Percentiles rank a stretch among this genome's conserved stretches.
Evolutionary conservation across 2,113 vertebrate species (phyloP).

Genomic region (Gobiocypris rarus): DNA sequence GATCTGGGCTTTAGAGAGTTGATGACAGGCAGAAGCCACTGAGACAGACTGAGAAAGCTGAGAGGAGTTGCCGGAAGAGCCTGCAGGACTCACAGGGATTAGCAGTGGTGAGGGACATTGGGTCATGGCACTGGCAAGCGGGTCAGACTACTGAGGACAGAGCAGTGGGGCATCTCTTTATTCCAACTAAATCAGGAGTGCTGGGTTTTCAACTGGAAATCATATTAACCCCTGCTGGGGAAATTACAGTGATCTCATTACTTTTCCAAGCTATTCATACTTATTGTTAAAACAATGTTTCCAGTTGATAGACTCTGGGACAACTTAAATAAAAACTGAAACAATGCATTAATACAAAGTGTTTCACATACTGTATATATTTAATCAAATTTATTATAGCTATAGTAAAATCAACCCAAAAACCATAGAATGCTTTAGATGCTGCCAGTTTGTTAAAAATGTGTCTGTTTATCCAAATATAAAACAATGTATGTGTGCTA

Average conservation of each 20-base stretch:
- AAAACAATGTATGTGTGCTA: neutral
- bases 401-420: neutral
- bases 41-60: neutral
- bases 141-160: constrained; percentile 4
- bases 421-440: neutral
- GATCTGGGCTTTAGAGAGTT: constrained; percentile 10
- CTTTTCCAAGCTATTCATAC: too few relatives aligned
- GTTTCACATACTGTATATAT: too few relatives aligned
- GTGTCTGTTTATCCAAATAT: neutral
- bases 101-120: neutral
- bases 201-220: neutral
- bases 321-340: too few relatives aligned
- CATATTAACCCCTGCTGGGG: neutral
- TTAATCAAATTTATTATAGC: neutral
- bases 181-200: neutral
- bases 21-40: constrained; percentile 5
- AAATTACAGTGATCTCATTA: neutral
- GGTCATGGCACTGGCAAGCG: neutral
- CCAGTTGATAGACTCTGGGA: too few relatives aligned
- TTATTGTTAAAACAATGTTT: too few relatives aligned
- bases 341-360: too few relatives aligned
- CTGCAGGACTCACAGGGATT: neutral
- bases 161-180: neutral
- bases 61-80: constrained; percentile 11
- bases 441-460: neutral